These are phyloP conservation scores for Apodemia zela DNA, from an alignment of 2,888 invertebrate genomes.

Conservation along the genomic window DNA sequence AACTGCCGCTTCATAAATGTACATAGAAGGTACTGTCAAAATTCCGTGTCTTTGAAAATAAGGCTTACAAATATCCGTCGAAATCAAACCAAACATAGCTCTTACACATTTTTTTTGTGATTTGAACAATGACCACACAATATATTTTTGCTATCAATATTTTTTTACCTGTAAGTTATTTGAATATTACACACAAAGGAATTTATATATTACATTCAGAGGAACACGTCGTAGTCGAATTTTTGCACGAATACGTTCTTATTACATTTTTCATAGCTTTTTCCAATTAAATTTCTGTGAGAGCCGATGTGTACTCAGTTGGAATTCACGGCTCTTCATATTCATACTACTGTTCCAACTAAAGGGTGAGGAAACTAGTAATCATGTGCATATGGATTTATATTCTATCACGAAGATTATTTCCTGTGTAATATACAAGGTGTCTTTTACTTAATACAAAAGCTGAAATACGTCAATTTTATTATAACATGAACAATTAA, in stretches of 20 bases:
- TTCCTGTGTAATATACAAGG: too few relatives aligned
- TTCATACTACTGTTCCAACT: neutral
- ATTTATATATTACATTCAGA: neutral
- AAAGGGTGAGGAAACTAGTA: neutral
- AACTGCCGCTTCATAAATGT: too few relatives aligned
- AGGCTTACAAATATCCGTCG: too few relatives aligned
- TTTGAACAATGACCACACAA: too few relatives aligned
- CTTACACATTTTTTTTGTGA: too few relatives aligned
- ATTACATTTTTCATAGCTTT: slow-evolving; percentile 4
- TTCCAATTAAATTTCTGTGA: neutral
- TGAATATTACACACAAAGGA: neutral
- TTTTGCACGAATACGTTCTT: neutral
- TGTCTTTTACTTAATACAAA: too few relatives aligned
- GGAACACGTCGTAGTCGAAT: neutral
- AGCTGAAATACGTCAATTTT: too few relatives aligned
- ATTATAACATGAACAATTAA: too few relatives aligned
- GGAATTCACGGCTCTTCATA: neutral
- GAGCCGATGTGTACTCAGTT: neutral
- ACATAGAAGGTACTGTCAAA: too few relatives aligned
- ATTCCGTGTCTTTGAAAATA: too few relatives aligned
- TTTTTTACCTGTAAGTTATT: neutral
- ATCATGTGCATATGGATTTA: neutral
- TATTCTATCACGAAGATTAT: too few relatives aligned
- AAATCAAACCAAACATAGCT: too few relatives aligned
- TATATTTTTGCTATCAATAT: neutral